Conservation (phyloP, 2,113 vertebrate species). For the Glaucidium brasilianum region DNA sequence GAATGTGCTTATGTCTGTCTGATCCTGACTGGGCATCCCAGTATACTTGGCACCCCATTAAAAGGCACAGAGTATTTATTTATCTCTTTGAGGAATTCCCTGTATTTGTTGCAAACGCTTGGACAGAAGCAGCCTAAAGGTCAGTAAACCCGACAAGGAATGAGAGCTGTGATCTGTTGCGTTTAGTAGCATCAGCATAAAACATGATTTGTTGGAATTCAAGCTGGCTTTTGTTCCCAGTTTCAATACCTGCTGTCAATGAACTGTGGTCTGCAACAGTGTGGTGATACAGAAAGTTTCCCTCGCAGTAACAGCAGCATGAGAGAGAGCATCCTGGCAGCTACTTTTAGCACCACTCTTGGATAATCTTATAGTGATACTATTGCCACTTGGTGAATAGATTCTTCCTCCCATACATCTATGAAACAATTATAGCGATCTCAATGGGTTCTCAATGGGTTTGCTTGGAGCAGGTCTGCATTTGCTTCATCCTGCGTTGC, state of each 20-base stretch:
- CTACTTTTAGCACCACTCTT: background rate
- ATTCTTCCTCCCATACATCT: background rate
- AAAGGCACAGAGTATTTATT: background rate
- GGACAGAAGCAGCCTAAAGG: background rate
- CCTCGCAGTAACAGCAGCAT: background rate
- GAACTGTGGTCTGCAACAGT: background rate
- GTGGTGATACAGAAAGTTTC: background rate
- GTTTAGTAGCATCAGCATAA: background rate
- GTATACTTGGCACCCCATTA: background rate
- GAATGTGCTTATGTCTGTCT: background rate
- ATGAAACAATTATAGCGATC: background rate
- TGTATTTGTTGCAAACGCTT: background rate
- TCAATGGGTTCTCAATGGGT: background rate
- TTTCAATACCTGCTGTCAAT: background rate
- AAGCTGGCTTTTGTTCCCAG: background rate
- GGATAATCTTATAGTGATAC: background rate
- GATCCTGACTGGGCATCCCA: background rate
- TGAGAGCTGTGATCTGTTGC: background rate
- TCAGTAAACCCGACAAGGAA: background rate
- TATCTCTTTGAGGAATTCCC: background rate
- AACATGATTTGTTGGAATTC: background rate
- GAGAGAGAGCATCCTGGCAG: background rate
- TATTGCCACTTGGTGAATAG: background rate
- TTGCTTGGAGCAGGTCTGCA: background rate
- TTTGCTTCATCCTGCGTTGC: background rate